Evolutionary conservation across 2,113 vertebrate species (phyloP).

Genomic region (Saguinus midas): DNA sequence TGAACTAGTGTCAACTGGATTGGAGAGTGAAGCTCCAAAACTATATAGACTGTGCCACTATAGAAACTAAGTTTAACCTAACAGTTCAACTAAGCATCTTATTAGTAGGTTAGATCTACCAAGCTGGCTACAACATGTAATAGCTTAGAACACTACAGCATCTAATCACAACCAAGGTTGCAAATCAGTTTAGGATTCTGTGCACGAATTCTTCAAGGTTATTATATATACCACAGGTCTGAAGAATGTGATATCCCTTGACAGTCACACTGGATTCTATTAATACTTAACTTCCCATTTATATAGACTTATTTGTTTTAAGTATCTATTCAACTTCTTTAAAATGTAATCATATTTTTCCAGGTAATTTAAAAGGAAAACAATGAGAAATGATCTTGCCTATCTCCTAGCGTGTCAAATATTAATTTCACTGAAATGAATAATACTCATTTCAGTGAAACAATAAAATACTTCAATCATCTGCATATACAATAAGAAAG

Average conservation of each 20-base stretch:
- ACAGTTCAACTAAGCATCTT: not conserved
- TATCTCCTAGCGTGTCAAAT: constrained; percentile 19
- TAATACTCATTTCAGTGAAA: constrained; percentile 51
- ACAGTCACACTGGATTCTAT: constrained; percentile 74
- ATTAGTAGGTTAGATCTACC: constrained; percentile 27
- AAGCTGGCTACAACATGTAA: constrained; percentile 11
- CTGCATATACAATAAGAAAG: not conserved
- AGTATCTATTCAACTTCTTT: constrained; percentile 38
- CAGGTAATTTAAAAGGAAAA: constrained; percentile 55
- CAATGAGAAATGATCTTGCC: constrained; percentile 46
- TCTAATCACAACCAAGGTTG: not conserved
- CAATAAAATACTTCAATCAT: constrained; percentile 11
- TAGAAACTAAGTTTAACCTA: not conserved
- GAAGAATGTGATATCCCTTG: constrained; percentile 72
- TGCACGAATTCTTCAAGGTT: constrained; percentile 33
- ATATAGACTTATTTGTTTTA: constrained; percentile 41
- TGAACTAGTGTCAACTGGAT: not conserved
- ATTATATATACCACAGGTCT: constrained; percentile 32
- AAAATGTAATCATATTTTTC: not conserved
- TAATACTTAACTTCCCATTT: constrained; percentile 61
- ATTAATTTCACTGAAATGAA: constrained; percentile 46
- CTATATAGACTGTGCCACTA: not conserved
- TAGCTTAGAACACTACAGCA: constrained; percentile 2
- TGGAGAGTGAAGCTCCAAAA: not conserved
- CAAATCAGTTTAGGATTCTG: constrained; percentile 14